Percentiles rank a stretch among this genome's conserved stretches.
These are phyloP conservation scores for Phainopepla nitens DNA, from an alignment of 2,113 vertebrate species.

Conservation along the genomic window DNA sequence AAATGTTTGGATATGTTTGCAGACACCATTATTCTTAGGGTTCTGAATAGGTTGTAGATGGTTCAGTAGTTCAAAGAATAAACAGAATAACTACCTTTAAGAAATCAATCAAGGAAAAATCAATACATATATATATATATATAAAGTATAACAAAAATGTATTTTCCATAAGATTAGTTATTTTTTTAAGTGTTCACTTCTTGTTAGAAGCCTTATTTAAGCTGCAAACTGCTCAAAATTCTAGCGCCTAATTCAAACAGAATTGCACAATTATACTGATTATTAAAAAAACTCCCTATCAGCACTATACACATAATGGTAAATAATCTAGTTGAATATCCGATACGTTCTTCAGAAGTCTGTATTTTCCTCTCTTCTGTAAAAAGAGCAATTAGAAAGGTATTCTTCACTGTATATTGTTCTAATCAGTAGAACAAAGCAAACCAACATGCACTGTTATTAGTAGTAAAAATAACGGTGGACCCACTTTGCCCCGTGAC, in stretches of 20 bases:
- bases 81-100: background rate
- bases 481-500: conserved; percentile 21
- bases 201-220: background rate
- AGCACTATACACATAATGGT: background rate
- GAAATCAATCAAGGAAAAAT: background rate
- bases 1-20: background rate
- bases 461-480: background rate
- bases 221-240: background rate
- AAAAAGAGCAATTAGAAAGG: background rate
- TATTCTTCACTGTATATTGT: background rate
- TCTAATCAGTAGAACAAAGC: conserved; percentile 28
- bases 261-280: background rate
- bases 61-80: background rate
- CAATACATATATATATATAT: no score
- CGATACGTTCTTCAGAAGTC: fast-evolving
- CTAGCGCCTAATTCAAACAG: background rate
- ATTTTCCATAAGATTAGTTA: background rate
- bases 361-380: background rate
- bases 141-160: background rate
- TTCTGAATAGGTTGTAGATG: background rate
- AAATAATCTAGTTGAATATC: background rate
- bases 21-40: background rate
- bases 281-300: background rate
- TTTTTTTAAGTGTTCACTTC: background rate
- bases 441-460: background rate